Evolutionary conservation across 1,140 invertebrate species (phyloP).

Genomic region (Papilio polytes): DNA sequence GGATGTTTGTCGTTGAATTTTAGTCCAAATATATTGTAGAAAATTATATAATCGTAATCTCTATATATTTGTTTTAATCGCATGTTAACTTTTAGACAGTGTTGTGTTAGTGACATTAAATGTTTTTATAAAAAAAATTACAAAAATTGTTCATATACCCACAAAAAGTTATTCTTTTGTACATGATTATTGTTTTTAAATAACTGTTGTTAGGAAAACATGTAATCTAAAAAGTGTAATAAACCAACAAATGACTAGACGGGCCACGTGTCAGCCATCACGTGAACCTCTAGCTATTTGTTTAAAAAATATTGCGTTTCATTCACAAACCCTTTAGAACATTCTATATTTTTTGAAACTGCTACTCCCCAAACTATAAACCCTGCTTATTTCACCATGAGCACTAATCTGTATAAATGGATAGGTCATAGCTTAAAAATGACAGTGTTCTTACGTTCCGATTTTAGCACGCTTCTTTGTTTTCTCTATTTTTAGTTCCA

Average conservation of each 20-base stretch:
- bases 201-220: slow-evolving; percentile 45
- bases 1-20: background rate
- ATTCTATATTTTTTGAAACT: slow-evolving; percentile 40
- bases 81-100: background rate
- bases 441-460: too few relatives aligned
- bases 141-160: slow-evolving; percentile 76
- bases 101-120: slow-evolving; percentile 47
- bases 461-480: too few relatives aligned
- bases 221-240: slow-evolving; percentile 52
- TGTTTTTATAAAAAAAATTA: slow-evolving; percentile 76
- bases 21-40: background rate
- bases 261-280: slow-evolving; percentile 74
- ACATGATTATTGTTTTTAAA: slow-evolving; percentile 38
- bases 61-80: background rate
- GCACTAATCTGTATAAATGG: too few relatives aligned
- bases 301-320: slow-evolving; percentile 46
- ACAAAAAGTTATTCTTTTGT: slow-evolving; percentile 50
- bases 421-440: too few relatives aligned
- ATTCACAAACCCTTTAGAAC: slow-evolving; percentile 40
- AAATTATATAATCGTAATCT: background rate
- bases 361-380: too few relatives aligned
- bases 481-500: too few relatives aligned
- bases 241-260: slow-evolving; percentile 71
- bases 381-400: too few relatives aligned
- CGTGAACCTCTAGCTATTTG: slow-evolving; percentile 72